Evolutionary conservation across 2,888 invertebrate species (phyloP), one percentile per base, ranked within the genome.

Genomic region (Gryllus longicercus): DNA sequence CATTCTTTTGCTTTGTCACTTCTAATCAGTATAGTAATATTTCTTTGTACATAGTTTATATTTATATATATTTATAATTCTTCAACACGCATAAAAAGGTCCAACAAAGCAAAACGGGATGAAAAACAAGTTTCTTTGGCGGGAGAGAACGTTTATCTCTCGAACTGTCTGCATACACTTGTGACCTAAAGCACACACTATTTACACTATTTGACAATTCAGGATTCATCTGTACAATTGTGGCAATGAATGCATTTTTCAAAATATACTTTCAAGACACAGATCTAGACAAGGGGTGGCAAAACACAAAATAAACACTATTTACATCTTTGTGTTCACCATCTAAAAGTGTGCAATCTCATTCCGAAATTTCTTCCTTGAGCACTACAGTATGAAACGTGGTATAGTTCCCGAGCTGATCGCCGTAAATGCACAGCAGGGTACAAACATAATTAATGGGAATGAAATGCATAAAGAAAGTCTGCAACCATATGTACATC

Each of bases 51-150:
- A 74, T 21, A 50, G 49, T 78, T 78, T 63, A 25, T 63, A 78
- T 74, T 23, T 78, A 63, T 74, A 78, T 78, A 38, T 78, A 38
- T 78, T 25, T 78, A 78, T 78, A 78, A 50, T 18, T 78, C 23
- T 51, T 78, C 79, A 79, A 75, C 74, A 79, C 75, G 63, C 75
- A 74, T 75, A 75, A 74, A 77, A 77, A 77, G 25, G 77, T 77
- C 77, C 77, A 77, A 77, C 77, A 77, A 77, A 77, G 23, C 50
- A 49, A 77, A 77, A 63, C 63, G 63, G 63, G 63, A 63, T 63
- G 63, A 63, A 63, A 63, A 63, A 63, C 63, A 63, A 63, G 63
- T 63, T 63, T 63, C 63, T 63, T 63, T 63, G 63, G 63, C 63
- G 63, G 63, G 63, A 63, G 63, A 63, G 63, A 63, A 63, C 16